Conservation (phyloP, 1,140 invertebrate genomes). For the Argopecten irradians region DNA sequence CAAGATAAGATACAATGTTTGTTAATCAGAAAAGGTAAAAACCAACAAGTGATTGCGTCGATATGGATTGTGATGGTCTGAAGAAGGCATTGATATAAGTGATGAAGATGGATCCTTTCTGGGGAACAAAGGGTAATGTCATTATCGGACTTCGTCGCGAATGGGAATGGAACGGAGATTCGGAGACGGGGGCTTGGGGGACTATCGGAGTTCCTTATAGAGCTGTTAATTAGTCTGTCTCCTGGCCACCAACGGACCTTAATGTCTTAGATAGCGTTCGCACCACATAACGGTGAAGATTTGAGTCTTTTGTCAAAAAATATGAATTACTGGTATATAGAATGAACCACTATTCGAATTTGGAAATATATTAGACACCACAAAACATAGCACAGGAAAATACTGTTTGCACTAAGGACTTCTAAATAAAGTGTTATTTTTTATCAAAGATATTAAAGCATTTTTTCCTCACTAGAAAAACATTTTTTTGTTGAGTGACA, state of each 20-base stretch:
- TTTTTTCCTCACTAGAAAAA: too few species aligned
- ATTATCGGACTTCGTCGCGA: slow-evolving; percentile 70
- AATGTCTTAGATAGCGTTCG: slow-evolving; percentile 47
- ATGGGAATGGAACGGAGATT: slow-evolving; percentile 67
- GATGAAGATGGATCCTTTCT: slow-evolving; percentile 71
- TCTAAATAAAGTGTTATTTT: too few species aligned
- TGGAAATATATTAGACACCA: too few species aligned
- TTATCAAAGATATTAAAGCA: too few species aligned
- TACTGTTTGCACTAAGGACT: too few species aligned
- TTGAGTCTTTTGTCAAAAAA: too few species aligned
- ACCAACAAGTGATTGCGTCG: slow-evolving; percentile 71
- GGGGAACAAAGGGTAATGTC: slow-evolving; percentile 53
- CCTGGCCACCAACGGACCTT: slow-evolving; percentile 61
- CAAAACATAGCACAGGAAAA: too few species aligned
- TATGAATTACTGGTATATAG: too few species aligned
- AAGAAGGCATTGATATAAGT: slow-evolving; percentile 68
- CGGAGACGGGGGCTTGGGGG: slow-evolving; percentile 66
- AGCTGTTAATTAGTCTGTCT: slow-evolving; percentile 55
- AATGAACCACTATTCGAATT: too few species aligned
- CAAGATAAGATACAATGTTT: too few species aligned
- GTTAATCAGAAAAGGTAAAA: slow-evolving; percentile 66
- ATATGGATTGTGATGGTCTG: too few species aligned
- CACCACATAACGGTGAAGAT: slow-evolving; percentile 60
- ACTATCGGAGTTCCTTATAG: slow-evolving; percentile 72
- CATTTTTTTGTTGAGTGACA: too few species aligned